phyloP scores from a whole-genome alignment of 2,797 vertebrate genomes.

The Erpetoichthys calabaricus region DNA sequence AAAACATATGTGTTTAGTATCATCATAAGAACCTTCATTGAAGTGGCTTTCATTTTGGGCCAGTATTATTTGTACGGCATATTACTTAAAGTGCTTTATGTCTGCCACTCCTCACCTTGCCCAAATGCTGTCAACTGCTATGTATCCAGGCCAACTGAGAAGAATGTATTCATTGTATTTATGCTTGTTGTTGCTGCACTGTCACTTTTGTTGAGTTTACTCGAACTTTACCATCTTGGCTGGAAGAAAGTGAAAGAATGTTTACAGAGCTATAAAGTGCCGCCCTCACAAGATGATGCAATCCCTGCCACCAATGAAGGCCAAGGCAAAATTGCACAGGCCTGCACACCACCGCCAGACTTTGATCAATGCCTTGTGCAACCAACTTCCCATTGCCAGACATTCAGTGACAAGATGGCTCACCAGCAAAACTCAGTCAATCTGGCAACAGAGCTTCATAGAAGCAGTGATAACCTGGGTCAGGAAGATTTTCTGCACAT shows the following conservation, averaged over 20 bases:
- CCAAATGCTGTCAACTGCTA: conserved; percentile 92
- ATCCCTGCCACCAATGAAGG: conserved; percentile 26
- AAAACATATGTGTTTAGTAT: conserved; percentile 86
- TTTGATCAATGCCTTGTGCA: conserved; percentile 70
- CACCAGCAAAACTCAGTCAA: conserved; percentile 83
- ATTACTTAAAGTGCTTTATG: conserved; percentile 74
- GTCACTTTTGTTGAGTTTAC: conserved; percentile 75
- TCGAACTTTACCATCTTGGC: conserved; percentile 79
- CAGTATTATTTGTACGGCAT: conserved; percentile 88
- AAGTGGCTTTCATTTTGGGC: conserved; percentile 80
- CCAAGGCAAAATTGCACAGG: conserved; percentile 24
- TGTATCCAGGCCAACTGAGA: conserved; percentile 90
- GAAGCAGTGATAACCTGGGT: conserved; percentile 40
- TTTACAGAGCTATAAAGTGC: conserved; percentile 25
- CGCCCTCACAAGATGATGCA: conserved; percentile 21
- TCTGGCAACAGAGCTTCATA: conserved; percentile 67
- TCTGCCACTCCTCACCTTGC: conserved; percentile 72
- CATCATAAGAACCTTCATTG: conserved; percentile 81
- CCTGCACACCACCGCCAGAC: conserved; percentile 77
- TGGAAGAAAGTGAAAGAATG: conserved; percentile 65
- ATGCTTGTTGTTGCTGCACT: conserved; percentile 83
- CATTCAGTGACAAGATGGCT: conserved; percentile 74
- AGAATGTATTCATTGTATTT: conserved; percentile 93
- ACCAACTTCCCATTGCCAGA: conserved; percentile 43
- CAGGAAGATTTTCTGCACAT: conserved; percentile 62